Conservation (phyloP, 1,140 invertebrate species). For the Ladona fulva region DNA sequence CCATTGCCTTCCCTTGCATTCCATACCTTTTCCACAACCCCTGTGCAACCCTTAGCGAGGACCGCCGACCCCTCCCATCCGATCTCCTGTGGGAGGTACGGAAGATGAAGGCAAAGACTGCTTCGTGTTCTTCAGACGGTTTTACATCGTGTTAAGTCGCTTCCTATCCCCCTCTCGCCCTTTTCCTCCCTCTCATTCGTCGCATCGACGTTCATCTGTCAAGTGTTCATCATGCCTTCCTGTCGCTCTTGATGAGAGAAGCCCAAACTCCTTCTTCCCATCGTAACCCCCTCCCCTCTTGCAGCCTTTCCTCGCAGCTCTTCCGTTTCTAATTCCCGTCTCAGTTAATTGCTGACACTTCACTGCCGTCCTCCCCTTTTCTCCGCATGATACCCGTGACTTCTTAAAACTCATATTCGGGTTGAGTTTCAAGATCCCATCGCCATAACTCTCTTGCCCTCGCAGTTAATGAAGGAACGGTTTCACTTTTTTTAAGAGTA, state of each 20-base stretch:
- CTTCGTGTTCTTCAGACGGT: background rate
- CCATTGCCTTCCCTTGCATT: too few relatives aligned
- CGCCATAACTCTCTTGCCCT: background rate
- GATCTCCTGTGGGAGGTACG: background rate
- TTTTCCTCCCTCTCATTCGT: background rate
- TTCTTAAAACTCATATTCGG: constrained; percentile 7
- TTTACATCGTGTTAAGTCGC: background rate
- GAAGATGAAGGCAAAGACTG: background rate
- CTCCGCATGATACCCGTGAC: background rate
- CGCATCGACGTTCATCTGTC: background rate
- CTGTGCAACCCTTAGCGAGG: background rate
- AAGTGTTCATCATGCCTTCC: background rate
- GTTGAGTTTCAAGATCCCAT: constrained; percentile 1
- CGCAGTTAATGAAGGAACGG: background rate
- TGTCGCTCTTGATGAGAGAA: background rate
- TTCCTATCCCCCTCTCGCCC: background rate
- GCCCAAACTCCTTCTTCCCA: background rate
- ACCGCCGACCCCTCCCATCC: background rate
- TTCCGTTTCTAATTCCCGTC: background rate
- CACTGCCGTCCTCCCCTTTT: background rate
- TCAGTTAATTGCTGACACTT: constrained; percentile 9
- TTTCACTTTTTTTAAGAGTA: background rate
- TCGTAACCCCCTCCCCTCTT: background rate
- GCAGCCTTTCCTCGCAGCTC: background rate
- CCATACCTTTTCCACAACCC: background rate